Evolutionary conservation across 2,113 vertebrate species (phyloP).

Genomic region (Rhinoderma darwinii): DNA sequence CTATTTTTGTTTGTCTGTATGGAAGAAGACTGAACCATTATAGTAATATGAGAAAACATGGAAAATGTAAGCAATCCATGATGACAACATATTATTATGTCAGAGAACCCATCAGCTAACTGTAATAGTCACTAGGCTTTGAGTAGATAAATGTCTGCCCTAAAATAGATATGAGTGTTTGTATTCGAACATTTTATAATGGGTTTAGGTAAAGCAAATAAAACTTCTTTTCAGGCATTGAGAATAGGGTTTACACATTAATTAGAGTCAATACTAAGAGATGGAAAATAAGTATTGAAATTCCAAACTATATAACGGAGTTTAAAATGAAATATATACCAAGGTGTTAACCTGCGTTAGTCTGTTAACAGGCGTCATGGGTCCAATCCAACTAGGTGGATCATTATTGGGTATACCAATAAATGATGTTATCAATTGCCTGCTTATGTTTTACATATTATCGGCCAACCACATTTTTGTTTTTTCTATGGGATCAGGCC

Average conservation of each 20-base stretch:
- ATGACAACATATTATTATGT: neutral
- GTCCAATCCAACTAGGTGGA: too few relatives aligned
- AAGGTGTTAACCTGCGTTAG: neutral
- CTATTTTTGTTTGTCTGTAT: neutral
- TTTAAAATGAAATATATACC: neutral
- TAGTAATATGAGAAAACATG: neutral
- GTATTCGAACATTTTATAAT: neutral
- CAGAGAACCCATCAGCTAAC: neutral
- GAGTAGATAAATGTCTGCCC: neutral
- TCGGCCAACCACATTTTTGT: neutral
- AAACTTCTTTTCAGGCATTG: neutral
- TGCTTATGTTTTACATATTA: neutral
- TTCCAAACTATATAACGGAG: neutral
- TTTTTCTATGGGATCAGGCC: neutral
- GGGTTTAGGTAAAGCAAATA: neutral
- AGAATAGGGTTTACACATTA: neutral
- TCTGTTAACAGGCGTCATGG: neutral
- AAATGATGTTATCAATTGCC: neutral
- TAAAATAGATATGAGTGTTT: slow-evolving; percentile 6
- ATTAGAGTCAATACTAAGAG: neutral
- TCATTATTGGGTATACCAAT: neutral
- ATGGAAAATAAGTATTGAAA: neutral
- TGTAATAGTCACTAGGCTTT: neutral
- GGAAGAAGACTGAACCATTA: neutral
- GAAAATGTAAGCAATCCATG: slow-evolving; percentile 6